Evolutionary conservation across 2,113 vertebrate genomes (phyloP), one percentile per base, ranked within the genome.

Genomic region (Nothoprocta perdicaria): DNA sequence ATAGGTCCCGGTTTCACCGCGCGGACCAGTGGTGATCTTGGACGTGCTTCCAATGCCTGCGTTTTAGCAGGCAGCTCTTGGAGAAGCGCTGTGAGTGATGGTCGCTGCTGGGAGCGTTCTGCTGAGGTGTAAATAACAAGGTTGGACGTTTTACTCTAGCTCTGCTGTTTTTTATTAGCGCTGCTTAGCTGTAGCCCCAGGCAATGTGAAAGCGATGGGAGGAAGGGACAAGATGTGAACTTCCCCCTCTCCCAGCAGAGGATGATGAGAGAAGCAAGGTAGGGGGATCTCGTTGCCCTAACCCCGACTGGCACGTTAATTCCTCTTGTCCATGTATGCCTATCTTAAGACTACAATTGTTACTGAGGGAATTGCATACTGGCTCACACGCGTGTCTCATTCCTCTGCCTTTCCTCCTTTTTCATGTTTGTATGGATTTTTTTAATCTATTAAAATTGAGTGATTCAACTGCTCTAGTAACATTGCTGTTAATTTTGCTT

Each of bases 71-170:
- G 81, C 5, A 0, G 67, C 61, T 84, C 86, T 48, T 24, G 55
- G 83, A 82, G 94, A 12, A 74, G 89, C 83, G 0, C 1, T 76
- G 69, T 45, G 65, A 79, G 17, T 52, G 52, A 40, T 14, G 1
- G 16, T 46, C 11, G 81, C 5, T 84, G 94, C 93, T 90, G 86
- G 88, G 35, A 94, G 90, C 24, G 0, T 89, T 90, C 91, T 92
- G 85, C 93, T 90, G 90, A 91, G 94, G 94, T 93, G 94, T 95
- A 88, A 96, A 83, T 95, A 96, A 95, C 88, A 27, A 79, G 84
- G 79, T 63, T 89, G 65, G 96, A 95, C 94, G 88, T 86, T 94
- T 94, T 61, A 89, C 3, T 9, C 68, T 77, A 77, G 62, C 89
- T 95, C 74, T 86, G 83, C 90, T 91, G 91, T 95, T 92, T 93